phyloP scores from a whole-genome alignment of 1,140 invertebrate species.

The Magallana ariakensis region DNA sequence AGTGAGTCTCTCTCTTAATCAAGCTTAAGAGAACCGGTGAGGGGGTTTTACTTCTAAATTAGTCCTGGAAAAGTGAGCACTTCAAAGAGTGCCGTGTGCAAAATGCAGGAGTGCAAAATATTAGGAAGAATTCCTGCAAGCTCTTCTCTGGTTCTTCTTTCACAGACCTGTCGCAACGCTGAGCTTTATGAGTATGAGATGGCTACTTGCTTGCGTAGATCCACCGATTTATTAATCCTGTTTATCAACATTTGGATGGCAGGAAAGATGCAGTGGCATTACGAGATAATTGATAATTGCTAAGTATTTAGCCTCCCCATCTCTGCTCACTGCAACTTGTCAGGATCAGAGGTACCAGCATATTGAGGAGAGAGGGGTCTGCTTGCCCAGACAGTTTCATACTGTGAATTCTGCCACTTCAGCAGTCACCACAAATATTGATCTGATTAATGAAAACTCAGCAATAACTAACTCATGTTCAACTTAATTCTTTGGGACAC shows the following conservation, averaged over 20 bases:
- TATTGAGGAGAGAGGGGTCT: too few species aligned
- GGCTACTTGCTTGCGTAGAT: conserved; percentile 32
- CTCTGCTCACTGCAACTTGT: conserved; percentile 8
- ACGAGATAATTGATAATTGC: conserved; percentile 4
- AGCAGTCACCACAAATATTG: too few species aligned
- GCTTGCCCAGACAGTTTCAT: too few species aligned
- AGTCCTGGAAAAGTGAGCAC: conserved; percentile 29
- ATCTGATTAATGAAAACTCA: neutral
- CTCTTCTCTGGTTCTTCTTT: neutral
- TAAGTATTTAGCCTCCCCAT: neutral
- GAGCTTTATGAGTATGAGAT: neutral
- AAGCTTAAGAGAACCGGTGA: neutral
- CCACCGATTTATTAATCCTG: conserved; percentile 2
- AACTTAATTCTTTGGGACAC: too few species aligned
- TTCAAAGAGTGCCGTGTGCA: conserved; percentile 29
- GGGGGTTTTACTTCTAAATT: conserved; percentile 27
- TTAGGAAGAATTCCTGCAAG: conserved; percentile 33
- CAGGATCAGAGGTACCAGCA: neutral
- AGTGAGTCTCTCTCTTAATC: conserved; percentile 6
- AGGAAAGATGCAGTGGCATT: neutral
- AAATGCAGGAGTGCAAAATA: conserved; percentile 27
- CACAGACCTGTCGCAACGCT: neutral
- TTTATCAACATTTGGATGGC: conserved; percentile 21
- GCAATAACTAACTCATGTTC: neutral
- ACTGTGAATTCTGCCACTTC: neutral